Conservation (phyloP, 35 echinoderm and acorn worm species). For the Apostichopus californicus region DNA sequence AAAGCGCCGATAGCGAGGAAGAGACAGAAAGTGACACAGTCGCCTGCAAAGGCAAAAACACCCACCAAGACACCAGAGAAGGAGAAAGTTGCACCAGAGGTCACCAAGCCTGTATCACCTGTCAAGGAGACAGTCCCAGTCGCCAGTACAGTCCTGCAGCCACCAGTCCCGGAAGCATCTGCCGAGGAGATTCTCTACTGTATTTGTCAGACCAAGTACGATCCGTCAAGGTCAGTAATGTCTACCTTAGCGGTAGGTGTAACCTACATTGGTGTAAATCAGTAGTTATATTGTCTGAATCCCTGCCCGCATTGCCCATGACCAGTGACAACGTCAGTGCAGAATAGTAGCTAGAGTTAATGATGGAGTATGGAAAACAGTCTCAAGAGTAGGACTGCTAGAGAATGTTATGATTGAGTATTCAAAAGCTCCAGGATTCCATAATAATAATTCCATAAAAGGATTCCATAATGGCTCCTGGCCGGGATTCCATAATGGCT, state of each 20-base stretch:
- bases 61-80: constrained; percentile 9
- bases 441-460: too few relatives aligned
- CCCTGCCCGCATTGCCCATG: too few relatives aligned
- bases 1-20: constrained; percentile 49
- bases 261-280: too few relatives aligned
- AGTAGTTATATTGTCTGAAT: too few relatives aligned
- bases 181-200: constrained; percentile 73
- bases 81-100: neutral
- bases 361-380: too few relatives aligned
- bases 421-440: too few relatives aligned
- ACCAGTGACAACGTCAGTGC: too few relatives aligned
- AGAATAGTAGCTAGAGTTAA: too few relatives aligned
- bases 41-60: constrained; percentile 26
- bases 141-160: neutral
- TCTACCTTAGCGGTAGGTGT: neutral
- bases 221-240: constrained; percentile 74
- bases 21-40: constrained; percentile 31
- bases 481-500: too few relatives aligned
- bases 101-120: neutral
- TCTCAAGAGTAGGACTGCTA: too few relatives aligned
- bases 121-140: neutral
- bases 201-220: constrained; percentile 95
- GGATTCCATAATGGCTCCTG: too few relatives aligned
- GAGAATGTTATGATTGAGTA: too few relatives aligned
- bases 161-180: neutral